A percentile compares a stretch with the other conserved stretches of the same genome.
phyloP scores from a whole-genome alignment of 2,797 vertebrate genomes.

The Corythornis leucogaster region DNA sequence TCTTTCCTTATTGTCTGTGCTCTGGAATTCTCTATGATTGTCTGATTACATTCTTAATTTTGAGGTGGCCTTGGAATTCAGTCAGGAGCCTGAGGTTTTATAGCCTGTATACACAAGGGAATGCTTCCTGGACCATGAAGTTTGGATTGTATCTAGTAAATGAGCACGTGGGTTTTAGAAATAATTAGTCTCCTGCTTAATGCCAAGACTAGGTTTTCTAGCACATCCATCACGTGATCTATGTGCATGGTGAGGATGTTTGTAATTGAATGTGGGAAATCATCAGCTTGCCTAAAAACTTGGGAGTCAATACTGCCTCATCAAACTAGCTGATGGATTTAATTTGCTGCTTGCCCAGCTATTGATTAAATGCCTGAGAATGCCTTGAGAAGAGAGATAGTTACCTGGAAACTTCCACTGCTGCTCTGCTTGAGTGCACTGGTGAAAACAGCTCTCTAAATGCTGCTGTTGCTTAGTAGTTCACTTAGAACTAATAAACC shows the following conservation, averaged over 20 bases:
- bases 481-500: neutral
- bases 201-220: slow-evolving; percentile 29
- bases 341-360: slow-evolving; percentile 46
- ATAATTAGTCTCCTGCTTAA: slow-evolving; percentile 47
- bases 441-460: neutral
- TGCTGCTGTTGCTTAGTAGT: neutral
- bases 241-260: neutral
- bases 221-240: slow-evolving; percentile 7
- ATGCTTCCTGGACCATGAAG: slow-evolving; percentile 30
- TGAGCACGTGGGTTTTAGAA: slow-evolving; percentile 24
- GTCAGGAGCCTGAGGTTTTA: neutral
- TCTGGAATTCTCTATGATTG: neutral
- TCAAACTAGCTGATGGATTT: slow-evolving; percentile 41
- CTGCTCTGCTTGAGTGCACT: neutral
- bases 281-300: slow-evolving; percentile 39
- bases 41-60: neutral
- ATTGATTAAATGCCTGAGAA: slow-evolving; percentile 56
- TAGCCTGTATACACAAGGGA: neutral
- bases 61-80: neutral
- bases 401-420: neutral
- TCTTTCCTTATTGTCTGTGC: neutral
- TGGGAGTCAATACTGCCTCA: neutral
- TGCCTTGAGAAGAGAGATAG: neutral
- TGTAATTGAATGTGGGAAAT: slow-evolving; percentile 53
- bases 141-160: slow-evolving; percentile 48